A percentile compares a stretch with the other conserved stretches of the same genome.
phyloP scores from a whole-genome alignment of 2,888 invertebrate species.

The Synanthedon andrenaeformis region DNA sequence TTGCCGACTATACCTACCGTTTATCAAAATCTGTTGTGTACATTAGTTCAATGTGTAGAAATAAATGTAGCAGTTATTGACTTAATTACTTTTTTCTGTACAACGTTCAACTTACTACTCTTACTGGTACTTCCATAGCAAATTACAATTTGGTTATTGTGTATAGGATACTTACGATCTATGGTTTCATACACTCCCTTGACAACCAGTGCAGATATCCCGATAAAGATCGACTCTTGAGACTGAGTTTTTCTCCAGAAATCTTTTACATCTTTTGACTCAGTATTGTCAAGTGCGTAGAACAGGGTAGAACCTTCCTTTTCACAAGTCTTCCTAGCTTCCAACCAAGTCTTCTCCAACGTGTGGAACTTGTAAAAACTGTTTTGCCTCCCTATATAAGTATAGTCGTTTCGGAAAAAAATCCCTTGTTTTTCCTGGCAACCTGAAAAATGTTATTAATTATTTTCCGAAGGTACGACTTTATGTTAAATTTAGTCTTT shows the following conservation, averaged over 20 bases:
- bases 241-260: conserved; percentile 23
- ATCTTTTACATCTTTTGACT: conserved; percentile 21
- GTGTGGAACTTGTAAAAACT: conserved; percentile 51
- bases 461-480: too few relatives aligned
- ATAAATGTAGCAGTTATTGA: too few relatives aligned
- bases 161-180: conserved; percentile 16
- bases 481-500: too few relatives aligned
- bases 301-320: conserved; percentile 38
- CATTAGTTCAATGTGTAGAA: too few relatives aligned
- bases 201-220: conserved; percentile 27
- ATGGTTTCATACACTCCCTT: conserved; percentile 37
- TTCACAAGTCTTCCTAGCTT: conserved; percentile 32
- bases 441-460: too few relatives aligned
- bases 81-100: too few relatives aligned
- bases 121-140: too few relatives aligned
- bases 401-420: conserved; percentile 46
- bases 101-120: too few relatives aligned
- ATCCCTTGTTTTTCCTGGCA: neutral
- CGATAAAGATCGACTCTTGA: conserved; percentile 23
- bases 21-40: too few relatives aligned
- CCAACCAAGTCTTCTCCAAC: conserved; percentile 28
- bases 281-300: conserved; percentile 32
- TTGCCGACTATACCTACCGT: too few relatives aligned
- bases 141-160: too few relatives aligned
- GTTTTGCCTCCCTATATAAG: conserved; percentile 22